phyloP scores from a whole-genome alignment of 2,113 vertebrate genomes.

The Entelurus aequoreus region DNA sequence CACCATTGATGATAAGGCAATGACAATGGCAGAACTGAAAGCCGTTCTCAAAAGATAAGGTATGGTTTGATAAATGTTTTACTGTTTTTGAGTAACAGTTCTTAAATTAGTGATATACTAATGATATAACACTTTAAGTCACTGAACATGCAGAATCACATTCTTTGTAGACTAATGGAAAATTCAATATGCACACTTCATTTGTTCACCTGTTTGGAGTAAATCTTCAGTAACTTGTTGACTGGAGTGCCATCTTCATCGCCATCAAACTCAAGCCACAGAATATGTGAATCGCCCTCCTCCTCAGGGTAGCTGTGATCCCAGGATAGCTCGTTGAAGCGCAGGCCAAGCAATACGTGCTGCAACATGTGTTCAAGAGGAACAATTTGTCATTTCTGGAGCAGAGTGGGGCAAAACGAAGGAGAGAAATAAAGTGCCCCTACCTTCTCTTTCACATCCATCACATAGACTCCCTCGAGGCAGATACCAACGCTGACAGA shows the following conservation, averaged over 20 bases:
- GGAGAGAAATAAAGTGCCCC: background rate
- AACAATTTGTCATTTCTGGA: background rate
- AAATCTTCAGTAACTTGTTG: constrained; percentile 87
- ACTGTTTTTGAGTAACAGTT: too few relatives aligned
- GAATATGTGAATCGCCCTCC: constrained; percentile 75
- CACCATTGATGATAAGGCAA: too few relatives aligned
- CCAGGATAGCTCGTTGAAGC: constrained; percentile 83
- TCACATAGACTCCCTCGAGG: constrained; percentile 85
- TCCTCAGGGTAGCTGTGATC: constrained; percentile 84
- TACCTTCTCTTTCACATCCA: constrained; percentile 87
- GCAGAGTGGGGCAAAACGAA: background rate
- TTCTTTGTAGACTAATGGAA: background rate
- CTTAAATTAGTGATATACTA: too few relatives aligned
- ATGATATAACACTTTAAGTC: too few relatives aligned
- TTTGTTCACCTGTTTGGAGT: constrained; percentile 82
- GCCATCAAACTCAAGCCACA: constrained; percentile 92
- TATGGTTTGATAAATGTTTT: too few relatives aligned
- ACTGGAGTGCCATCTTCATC: constrained; percentile 80
- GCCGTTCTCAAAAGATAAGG: too few relatives aligned
- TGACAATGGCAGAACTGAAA: too few relatives aligned
- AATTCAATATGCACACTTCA: background rate
- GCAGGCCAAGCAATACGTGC: constrained; percentile 78
- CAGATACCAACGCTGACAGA: constrained; percentile 80
- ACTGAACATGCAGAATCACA: too few relatives aligned
- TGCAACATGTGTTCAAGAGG: constrained; percentile 22